Percentiles rank a stretch among this genome's conserved stretches.
Evolutionary conservation across 2,888 invertebrate genomes (phyloP).

Genomic region (Lycophotia porphyrea): DNA sequence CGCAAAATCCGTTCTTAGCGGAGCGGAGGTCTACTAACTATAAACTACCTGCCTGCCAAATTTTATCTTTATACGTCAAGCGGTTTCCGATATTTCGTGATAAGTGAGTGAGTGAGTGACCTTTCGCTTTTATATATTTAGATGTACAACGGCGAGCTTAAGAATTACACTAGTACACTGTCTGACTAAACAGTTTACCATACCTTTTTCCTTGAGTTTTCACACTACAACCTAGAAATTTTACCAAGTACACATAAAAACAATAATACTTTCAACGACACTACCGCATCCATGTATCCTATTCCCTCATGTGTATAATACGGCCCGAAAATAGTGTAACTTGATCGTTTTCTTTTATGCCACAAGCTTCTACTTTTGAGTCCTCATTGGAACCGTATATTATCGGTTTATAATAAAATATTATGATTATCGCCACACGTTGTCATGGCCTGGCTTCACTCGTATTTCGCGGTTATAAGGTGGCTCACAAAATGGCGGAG

Average conservation of each 20-base stretch:
- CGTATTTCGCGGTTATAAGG: slow-evolving; percentile 53
- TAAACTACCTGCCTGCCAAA: no score
- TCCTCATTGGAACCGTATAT: slow-evolving; percentile 54
- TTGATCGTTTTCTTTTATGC: slow-evolving; percentile 60
- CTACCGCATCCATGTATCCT: slow-evolving; percentile 19
- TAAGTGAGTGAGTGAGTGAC: no score
- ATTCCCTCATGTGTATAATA: slow-evolving; percentile 18
- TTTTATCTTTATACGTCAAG: no score
- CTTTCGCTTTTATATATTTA: no score
- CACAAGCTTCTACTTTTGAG: slow-evolving; percentile 57
- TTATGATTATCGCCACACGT: slow-evolving; percentile 60
- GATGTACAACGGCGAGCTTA: no score
- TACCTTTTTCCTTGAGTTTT: background rate
- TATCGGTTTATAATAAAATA: slow-evolving; percentile 66
- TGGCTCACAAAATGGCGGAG: slow-evolving; percentile 36
- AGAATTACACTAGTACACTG: no score
- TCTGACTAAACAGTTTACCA: background rate
- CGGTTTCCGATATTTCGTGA: no score
- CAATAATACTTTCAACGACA: slow-evolving; percentile 8
- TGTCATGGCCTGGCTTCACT: slow-evolving; percentile 39
- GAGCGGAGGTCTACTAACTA: no score
- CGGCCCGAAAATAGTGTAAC: slow-evolving; percentile 44
- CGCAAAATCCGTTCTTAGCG: no score
- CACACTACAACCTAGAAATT: background rate
- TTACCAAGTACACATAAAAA: background rate